These are phyloP conservation scores for Pardosa pseudoannulata DNA, from an alignment of 2,888 invertebrate species.

Conservation along the genomic window DNA sequence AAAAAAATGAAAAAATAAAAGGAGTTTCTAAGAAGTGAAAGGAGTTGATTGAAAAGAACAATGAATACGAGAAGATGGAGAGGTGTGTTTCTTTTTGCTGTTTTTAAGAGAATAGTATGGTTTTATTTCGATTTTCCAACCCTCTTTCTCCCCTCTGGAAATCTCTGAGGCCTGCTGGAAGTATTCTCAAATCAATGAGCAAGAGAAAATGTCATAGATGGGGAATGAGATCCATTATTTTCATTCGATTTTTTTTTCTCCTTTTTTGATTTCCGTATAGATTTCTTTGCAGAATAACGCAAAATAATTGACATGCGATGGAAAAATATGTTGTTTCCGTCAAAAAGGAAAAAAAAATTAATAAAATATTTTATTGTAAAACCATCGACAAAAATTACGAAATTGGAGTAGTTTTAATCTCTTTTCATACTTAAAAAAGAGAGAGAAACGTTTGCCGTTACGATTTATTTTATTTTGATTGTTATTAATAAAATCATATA, in stretches of 20 bases:
- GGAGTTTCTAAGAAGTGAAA: slow-evolving; percentile 7
- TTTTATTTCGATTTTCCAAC: slow-evolving; percentile 9
- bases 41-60: slow-evolving; percentile 15
- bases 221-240: slow-evolving; percentile 10
- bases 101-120: neutral
- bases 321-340: too few species aligned
- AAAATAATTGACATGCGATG: neutral
- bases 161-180: neutral
- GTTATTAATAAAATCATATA: too few species aligned
- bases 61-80: neutral
- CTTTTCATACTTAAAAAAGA: too few species aligned
- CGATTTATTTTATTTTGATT: too few species aligned
- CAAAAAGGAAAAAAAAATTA: too few species aligned
- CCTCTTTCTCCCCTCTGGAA: neutral
- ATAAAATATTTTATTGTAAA: too few species aligned
- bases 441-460: too few species aligned
- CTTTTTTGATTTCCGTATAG: too few species aligned
- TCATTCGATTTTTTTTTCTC: neutral
- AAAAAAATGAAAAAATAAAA: neutral
- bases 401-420: too few species aligned
- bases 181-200: slow-evolving; percentile 9
- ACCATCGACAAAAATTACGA: too few species aligned
- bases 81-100: neutral
- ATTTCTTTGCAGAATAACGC: neutral
- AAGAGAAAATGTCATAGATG: slow-evolving; percentile 12